Conservation (phyloP, 2,888 invertebrate species). For the Icerya purchasi region DNA sequence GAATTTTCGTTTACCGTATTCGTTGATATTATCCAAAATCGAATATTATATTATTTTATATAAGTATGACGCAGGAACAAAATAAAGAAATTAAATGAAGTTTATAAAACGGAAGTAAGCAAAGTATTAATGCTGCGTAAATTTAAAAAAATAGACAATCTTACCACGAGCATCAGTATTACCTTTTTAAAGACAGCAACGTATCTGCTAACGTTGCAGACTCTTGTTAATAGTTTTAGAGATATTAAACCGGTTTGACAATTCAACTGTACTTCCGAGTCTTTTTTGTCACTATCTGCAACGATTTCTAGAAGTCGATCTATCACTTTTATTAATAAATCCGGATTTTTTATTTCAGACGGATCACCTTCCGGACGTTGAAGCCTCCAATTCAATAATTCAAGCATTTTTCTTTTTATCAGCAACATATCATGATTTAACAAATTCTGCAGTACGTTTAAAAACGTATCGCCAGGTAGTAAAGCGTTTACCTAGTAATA, state of each 20-base stretch:
- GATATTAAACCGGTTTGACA: slow-evolving; percentile 33
- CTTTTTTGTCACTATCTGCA: neutral
- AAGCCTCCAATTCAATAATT: slow-evolving; percentile 53
- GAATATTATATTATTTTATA: too few species aligned
- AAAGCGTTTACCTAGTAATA: slow-evolving; percentile 27
- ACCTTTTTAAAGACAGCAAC: slow-evolving; percentile 10
- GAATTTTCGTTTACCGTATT: too few species aligned
- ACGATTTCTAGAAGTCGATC: neutral
- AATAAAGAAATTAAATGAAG: too few species aligned
- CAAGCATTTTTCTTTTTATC: slow-evolving; percentile 60
- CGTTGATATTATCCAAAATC: too few species aligned
- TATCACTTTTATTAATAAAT: neutral
- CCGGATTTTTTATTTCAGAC: neutral
- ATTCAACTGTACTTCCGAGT: neutral
- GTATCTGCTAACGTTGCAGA: slow-evolving; percentile 10
- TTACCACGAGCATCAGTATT: neutral
- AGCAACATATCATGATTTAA: slow-evolving; percentile 44
- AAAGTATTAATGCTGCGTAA: neutral
- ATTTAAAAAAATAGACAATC: neutral
- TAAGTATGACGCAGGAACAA: too few species aligned
- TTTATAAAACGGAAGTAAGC: too few species aligned
- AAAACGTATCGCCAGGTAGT: slow-evolving; percentile 54
- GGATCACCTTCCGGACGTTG: neutral
- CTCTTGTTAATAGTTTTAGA: slow-evolving; percentile 41
- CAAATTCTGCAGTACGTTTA: slow-evolving; percentile 52